phyloP scores from a whole-genome alignment of 2,113 vertebrate genomes.

The Hippocampus abdominalis region DNA sequence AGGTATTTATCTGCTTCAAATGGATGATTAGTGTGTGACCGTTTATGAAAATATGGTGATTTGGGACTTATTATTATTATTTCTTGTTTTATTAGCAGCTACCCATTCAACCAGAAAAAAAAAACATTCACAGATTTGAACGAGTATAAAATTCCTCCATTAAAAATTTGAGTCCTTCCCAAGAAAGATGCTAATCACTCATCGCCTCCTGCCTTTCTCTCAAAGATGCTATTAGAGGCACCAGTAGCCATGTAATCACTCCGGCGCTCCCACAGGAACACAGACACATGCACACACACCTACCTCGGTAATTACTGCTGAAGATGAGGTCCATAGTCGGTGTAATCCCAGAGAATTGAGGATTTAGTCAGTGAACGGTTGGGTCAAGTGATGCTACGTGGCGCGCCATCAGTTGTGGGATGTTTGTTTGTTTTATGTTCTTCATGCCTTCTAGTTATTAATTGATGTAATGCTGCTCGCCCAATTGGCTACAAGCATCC shows the following conservation, averaged over 20 bases:
- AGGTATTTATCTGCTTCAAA: not conserved
- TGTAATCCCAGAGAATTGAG: constrained; percentile 45
- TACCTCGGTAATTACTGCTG: constrained; percentile 58
- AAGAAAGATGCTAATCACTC: constrained; percentile 57
- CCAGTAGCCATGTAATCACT: constrained; percentile 75
- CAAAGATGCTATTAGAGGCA: constrained; percentile 77
- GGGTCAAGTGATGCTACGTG: constrained; percentile 39
- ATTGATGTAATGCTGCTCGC: constrained; percentile 31
- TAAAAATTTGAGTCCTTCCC: constrained; percentile 38
- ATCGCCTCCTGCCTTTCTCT: constrained; percentile 26
- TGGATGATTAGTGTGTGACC: not conserved
- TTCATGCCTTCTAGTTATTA: constrained; percentile 25
- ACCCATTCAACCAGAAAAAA: not conserved
- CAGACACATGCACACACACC: constrained; percentile 20
- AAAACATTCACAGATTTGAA: constrained; percentile 46
- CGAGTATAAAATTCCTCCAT: constrained; percentile 36
- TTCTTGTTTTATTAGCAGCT: not conserved
- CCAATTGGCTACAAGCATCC: constrained; percentile 17
- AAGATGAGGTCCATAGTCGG: constrained; percentile 46
- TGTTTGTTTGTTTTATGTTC: constrained; percentile 12
- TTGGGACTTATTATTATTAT: not conserved
- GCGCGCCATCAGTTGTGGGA: constrained; percentile 21
- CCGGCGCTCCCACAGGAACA: constrained; percentile 63
- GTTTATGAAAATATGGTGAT: not conserved
- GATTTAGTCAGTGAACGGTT: constrained; percentile 44